Evolutionary conservation across 2,797 vertebrate species (phyloP).

Genomic region (Simalia tracyae): DNA sequence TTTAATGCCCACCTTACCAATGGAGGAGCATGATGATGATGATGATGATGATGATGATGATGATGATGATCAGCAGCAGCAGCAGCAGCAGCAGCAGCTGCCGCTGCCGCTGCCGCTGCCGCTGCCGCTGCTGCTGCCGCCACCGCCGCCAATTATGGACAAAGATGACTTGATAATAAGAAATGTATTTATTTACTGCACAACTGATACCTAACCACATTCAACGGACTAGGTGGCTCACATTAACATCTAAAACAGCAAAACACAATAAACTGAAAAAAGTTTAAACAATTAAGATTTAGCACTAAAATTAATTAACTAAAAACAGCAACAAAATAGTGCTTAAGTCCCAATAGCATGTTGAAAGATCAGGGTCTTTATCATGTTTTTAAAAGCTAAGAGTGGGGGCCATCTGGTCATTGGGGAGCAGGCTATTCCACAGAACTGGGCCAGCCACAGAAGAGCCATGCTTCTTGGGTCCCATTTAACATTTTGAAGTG

Average conservation of each 20-base stretch:
- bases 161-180: background rate
- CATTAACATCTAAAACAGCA: background rate
- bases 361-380: no score
- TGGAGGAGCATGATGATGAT: background rate
- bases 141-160: background rate
- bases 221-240: background rate
- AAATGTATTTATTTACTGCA: background rate
- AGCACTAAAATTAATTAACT: no score
- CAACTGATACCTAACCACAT: background rate
- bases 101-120: no score
- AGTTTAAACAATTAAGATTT: no score
- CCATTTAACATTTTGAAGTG: background rate
- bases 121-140: no score
- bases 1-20: background rate
- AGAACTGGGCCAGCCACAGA: background rate
- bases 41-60: background rate
- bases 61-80: background rate
- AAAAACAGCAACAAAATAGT: no score
- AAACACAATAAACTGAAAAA: no score
- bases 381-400: no score
- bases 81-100: no score
- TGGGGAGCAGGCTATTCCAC: no score
- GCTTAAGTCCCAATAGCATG: no score
- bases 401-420: no score
- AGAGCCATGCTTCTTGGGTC: background rate